Conservation (phyloP, 2,797 vertebrate genomes). For the Novumbra hubbsi region DNA sequence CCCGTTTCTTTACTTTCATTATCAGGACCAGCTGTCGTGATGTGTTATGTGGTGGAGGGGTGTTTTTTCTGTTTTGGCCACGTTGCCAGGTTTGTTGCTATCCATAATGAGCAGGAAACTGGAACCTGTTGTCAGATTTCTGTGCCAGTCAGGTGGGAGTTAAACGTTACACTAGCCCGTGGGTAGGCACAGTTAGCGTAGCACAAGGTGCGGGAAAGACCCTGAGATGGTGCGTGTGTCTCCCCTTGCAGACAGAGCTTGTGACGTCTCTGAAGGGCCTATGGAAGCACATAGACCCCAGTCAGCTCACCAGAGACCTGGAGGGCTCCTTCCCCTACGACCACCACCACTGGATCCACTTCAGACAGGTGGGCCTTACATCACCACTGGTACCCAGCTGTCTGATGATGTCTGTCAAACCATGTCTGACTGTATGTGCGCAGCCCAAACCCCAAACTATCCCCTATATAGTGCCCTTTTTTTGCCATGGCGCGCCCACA, state of each 20-base stretch:
- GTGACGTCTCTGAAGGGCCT: constrained; percentile 80
- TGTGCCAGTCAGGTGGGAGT: too few relatives aligned
- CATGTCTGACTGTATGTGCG: too few relatives aligned
- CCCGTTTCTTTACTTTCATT: neutral
- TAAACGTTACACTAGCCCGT: neutral
- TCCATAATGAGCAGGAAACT: too few relatives aligned
- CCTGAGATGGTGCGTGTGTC: too few relatives aligned
- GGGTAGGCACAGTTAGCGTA: neutral
- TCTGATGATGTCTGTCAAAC: neutral
- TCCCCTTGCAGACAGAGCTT: constrained; percentile 72
- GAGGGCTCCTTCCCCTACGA: constrained; percentile 80
- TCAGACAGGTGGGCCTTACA: constrained; percentile 73
- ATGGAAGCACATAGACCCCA: constrained; percentile 77
- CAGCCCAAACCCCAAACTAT: too few relatives aligned
- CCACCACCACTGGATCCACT: constrained; percentile 81
- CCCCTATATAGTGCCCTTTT: too few relatives aligned
- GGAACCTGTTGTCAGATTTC: too few relatives aligned
- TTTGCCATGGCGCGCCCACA: too few relatives aligned
- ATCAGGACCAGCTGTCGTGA: neutral
- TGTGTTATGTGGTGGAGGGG: neutral
- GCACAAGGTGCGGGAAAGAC: neutral
- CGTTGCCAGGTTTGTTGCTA: too few relatives aligned
- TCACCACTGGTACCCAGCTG: neutral
- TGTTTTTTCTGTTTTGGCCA: neutral
- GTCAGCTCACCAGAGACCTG: constrained; percentile 79